Evolutionary conservation across 2,797 vertebrate species (phyloP), one percentile per base, ranked within the genome.

Genomic region (Coregonus suidteri): DNA sequence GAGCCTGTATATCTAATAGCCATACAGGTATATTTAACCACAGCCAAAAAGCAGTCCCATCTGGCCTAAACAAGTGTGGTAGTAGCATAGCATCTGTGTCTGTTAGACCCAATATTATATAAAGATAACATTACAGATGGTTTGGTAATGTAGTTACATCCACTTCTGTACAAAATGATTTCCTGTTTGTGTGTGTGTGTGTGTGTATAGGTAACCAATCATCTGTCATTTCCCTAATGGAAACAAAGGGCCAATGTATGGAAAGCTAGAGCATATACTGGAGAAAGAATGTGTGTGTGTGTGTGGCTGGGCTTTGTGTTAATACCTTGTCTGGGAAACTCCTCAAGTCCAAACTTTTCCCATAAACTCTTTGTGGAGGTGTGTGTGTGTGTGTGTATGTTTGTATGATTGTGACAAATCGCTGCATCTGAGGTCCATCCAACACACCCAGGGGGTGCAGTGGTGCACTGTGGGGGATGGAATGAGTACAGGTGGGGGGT

Each of bases 111-210:
- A 82, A n/a, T 0, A 30, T 25, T 84, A 78, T 79, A 75, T 85
- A 83, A 82, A 86, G 83, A 81, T 88, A 81, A 88, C 87, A 89
- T 81, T 91, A 86, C 90, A 92, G 89, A 91, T 90, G 91, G 90
- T 82, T 84, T 30, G 79, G 82, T 75, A 74, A 81, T 86, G 86
- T 88, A 80, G 82, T 78, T 73, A 77, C 41, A 77, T 71, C 79
- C 76, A 75, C 75, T 77, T 76, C 30, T 16, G 59, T 79, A 80
- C 69, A 82, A 81, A 41, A 89, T 84, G 75, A 88, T 83, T 85
- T 83, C 82, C 76, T 79, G 75, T 78, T 76, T 85, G 83, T 81
- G 85, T 89, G 89, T 83, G 83, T 75, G 80, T 37, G 37, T 37
- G 37, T 41, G 37, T 41, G 37, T 41, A 6, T 70, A 71, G 76